Base-by-base conservation (phyloP, 2,888 invertebrate species). In the Noctua pronuba region DNA sequence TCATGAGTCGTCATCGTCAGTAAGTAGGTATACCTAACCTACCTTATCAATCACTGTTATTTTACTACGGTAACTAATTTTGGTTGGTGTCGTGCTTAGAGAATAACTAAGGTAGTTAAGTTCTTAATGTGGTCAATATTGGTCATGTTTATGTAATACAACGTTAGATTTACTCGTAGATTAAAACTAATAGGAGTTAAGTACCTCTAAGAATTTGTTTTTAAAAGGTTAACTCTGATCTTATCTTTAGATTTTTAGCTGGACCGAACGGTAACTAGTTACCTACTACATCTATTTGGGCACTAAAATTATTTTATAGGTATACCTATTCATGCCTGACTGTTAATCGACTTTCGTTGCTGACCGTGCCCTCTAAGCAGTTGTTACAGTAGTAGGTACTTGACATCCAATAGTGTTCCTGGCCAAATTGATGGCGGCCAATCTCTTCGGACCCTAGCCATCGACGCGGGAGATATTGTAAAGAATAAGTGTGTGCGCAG, bases 101-200 rank as follows among this genome's bases (percentile, higher is more conserved):
- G n/a, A 52, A 73, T 62, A 49, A 13, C 1, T 44, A 24, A 41
- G 31, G 10, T 21, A 64, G 11, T 21, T 41, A 41, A 8, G 21
- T 64, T 69, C 65, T 69, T 28, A 28, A 69, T 21, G 70, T 75
- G 67, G 52, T 66, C 58, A 58, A 62, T 35, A 35, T 5, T 62
- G 62, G 62, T 35, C 62, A 35, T 46, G 62, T 74, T 71, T 41
- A 55, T 38, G 38, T 79, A 66, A 75, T 24, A n/a, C 16, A 46
- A 41, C 21, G 62, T 66, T 28, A 73, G 78, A 73, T 83, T 73
- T 60, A 68, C 41, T 35, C 28, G n/a, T 60, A 74, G 77, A 81
- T 77, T 75, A 75, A 65, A 46, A 62, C 44, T 66, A 58, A 69
- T 18, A 55, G 49, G 18, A 52, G 71, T 65, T 73, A 75, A 58